phyloP scores from a whole-genome alignment of 2,113 vertebrate genomes.

The Heterotilapia buettikoferi region DNA sequence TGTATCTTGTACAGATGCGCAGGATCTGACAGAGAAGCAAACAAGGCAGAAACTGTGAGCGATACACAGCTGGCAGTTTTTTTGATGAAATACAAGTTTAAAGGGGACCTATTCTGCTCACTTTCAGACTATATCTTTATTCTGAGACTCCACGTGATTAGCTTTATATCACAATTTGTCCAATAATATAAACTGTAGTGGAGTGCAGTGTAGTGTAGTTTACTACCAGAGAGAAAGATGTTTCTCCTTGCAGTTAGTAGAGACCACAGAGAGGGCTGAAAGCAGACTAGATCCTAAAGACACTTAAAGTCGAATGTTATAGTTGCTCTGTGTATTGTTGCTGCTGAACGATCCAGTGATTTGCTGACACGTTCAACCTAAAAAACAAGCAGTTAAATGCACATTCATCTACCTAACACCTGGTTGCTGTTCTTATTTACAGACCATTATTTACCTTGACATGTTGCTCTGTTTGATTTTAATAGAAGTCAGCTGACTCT shows the following conservation, averaged over 20 bases:
- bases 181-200: neutral
- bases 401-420: neutral
- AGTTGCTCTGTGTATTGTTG: neutral
- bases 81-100: neutral
- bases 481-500: neutral
- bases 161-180: accelerated
- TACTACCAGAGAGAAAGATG: neutral
- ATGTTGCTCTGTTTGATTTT: neutral
- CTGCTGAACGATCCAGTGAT: neutral
- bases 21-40: constrained; percentile 77
- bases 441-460: neutral
- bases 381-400: neutral
- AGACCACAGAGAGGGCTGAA: neutral
- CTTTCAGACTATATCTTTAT: neutral
- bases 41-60: neutral
- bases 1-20: constrained; percentile 97
- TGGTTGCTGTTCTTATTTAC: neutral
- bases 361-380: neutral
- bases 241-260: neutral
- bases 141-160: neutral
- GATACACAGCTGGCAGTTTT: neutral
- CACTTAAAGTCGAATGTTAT: accelerated
- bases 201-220: neutral
- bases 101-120: neutral
- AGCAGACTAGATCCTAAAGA: neutral